A percentile compares a stretch with the other conserved stretches of the same genome.
These are phyloP conservation scores for Microchirus variegatus DNA, from an alignment of 2,797 vertebrate species.

Conservation along the genomic window DNA sequence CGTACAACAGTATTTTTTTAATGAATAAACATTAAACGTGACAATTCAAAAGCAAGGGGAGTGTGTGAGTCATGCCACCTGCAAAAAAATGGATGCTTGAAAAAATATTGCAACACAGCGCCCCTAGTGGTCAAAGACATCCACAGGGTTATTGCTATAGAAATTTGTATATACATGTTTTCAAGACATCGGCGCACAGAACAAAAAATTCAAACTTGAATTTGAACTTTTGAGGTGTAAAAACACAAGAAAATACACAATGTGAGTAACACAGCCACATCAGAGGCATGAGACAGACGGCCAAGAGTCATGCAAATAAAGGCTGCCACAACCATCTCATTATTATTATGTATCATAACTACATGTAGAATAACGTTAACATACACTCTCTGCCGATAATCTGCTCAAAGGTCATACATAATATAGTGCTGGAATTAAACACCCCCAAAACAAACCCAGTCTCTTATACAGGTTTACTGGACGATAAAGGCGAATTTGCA, in stretches of 20 bases:
- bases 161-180: background rate
- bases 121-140: background rate
- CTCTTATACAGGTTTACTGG: background rate
- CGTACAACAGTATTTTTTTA: no score
- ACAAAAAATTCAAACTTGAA: no score
- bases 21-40: no score
- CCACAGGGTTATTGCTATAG: background rate
- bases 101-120: no score
- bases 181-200: no score
- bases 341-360: no score
- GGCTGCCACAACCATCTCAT: background rate
- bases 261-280: background rate
- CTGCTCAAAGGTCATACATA: background rate
- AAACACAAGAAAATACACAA: no score
- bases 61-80: no score
- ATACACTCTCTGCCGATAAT: background rate
- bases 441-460: conserved; percentile 6
- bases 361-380: background rate
- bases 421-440: background rate
- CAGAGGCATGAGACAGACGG: conserved; percentile 1
- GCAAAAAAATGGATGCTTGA: no score
- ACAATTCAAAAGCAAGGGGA: no score
- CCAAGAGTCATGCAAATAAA: conserved; percentile 14
- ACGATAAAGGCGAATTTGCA: conserved; percentile 59
- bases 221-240: no score